These are phyloP conservation scores for Coelinius sp. DNA, from an alignment of 2,888 invertebrate species.

Conservation along the genomic window DNA sequence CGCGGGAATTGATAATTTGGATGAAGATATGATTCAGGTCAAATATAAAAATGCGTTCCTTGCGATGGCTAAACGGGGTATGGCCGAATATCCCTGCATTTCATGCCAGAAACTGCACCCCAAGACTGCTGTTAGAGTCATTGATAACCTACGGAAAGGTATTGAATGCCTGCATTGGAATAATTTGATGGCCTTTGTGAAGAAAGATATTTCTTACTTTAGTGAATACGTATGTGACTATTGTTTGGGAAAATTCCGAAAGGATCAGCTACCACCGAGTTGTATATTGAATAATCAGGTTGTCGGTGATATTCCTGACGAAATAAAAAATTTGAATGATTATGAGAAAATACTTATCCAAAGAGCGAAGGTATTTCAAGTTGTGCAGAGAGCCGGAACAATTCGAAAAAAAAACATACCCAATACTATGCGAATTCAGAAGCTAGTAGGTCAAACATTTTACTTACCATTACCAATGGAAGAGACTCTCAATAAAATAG, in stretches of 20 bases:
- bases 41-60: neutral
- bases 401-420: slow-evolving; percentile 58
- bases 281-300: slow-evolving; percentile 53
- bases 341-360: slow-evolving; percentile 36
- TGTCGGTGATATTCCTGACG: slow-evolving; percentile 41
- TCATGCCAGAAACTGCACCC: neutral
- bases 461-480: slow-evolving; percentile 60
- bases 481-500: slow-evolving; percentile 59
- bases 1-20: neutral
- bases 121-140: neutral
- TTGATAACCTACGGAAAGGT: neutral
- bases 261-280: slow-evolving; percentile 45
- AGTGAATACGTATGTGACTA: slow-evolving; percentile 9
- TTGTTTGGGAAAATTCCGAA: neutral
- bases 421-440: slow-evolving; percentile 45
- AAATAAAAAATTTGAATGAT: slow-evolving; percentile 51
- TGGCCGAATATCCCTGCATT: neutral
- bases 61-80: neutral
- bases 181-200: neutral
- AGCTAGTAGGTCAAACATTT: slow-evolving; percentile 54
- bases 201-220: neutral
- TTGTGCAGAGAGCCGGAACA: slow-evolving; percentile 53
- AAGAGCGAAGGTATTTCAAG: slow-evolving; percentile 62
- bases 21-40: neutral
- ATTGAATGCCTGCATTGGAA: neutral